phyloP scores from a whole-genome alignment of 2,797 vertebrate species.

The Limosa lapponica region DNA sequence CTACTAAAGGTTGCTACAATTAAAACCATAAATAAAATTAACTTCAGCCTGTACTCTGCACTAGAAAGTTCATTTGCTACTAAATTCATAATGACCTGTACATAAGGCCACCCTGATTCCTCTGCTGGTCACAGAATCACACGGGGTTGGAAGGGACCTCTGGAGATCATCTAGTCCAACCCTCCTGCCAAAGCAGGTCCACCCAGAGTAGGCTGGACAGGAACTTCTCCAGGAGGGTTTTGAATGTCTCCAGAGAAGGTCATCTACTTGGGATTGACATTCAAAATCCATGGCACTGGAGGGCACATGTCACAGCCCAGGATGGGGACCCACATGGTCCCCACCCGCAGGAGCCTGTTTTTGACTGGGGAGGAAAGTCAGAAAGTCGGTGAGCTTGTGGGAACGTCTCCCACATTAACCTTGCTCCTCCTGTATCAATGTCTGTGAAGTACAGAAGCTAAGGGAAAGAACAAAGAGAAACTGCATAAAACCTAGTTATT shows the following conservation, averaged over 20 bases:
- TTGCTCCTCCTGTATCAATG: not conserved
- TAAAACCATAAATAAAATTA: not conserved
- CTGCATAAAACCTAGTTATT: conserved; percentile 28
- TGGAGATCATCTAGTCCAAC: too few relatives aligned
- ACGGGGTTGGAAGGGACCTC: too few relatives aligned
- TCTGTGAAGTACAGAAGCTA: not conserved
- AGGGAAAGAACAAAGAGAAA: conserved; percentile 30
- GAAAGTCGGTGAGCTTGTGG: not conserved
- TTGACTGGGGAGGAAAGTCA: not conserved
- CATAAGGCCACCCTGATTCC: not conserved
- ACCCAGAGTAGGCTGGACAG: too few relatives aligned
- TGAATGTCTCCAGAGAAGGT: too few relatives aligned
- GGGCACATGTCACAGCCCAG: not conserved
- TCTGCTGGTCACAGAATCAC: too few relatives aligned
- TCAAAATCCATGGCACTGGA: not conserved
- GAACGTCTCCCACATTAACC: not conserved
- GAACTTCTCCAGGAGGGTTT: too few relatives aligned
- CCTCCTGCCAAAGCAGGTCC: too few relatives aligned
- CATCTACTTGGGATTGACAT: not conserved
- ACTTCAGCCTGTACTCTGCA: not conserved
- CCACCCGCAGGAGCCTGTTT: accelerated
- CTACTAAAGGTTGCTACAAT: not conserved
- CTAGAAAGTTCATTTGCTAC: not conserved
- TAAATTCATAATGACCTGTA: not conserved
- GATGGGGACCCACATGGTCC: not conserved